These are phyloP conservation scores for Schrankia costaestrigalis DNA, from an alignment of 2,888 invertebrate genomes.

Conservation along the genomic window DNA sequence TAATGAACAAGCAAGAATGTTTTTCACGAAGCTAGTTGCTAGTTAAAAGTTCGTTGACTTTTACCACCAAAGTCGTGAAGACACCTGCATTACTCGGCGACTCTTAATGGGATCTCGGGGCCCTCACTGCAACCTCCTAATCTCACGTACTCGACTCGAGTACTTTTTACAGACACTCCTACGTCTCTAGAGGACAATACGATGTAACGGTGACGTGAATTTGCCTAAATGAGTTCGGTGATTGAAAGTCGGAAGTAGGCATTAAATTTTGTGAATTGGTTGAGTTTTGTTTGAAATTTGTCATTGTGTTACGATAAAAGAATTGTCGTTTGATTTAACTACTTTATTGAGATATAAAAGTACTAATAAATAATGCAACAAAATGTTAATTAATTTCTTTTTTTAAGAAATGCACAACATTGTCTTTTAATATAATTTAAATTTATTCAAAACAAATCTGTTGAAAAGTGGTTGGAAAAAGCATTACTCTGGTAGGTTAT, in stretches of 20 bases:
- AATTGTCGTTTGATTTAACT: no score
- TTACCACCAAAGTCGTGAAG: conserved; percentile 33
- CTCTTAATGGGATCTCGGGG: conserved; percentile 53
- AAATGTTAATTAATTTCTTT: neutral
- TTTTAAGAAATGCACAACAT: no score
- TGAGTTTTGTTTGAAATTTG: conserved; percentile 3
- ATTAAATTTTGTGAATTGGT: conserved; percentile 11
- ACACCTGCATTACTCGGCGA: conserved; percentile 49
- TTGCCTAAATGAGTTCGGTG: conserved; percentile 38
- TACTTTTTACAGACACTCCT: conserved; percentile 68
- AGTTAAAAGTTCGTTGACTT: conserved; percentile 39
- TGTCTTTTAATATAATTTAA: no score
- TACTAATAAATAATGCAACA: no score
- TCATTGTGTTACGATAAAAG: no score
- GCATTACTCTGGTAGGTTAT: no score
- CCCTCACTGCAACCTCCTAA: conserved; percentile 54
- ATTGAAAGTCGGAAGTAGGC: conserved; percentile 23
- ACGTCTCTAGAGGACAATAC: conserved; percentile 61
- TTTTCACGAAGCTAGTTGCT: conserved; percentile 7
- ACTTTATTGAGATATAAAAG: no score
- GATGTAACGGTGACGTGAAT: conserved; percentile 53
- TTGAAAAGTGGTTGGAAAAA: no score
- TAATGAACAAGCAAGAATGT: no score
- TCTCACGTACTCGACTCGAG: conserved; percentile 56
- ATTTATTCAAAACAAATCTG: no score